phyloP scores from a whole-genome alignment of 2,797 vertebrate genomes.

The Gambelia wislizenii region DNA sequence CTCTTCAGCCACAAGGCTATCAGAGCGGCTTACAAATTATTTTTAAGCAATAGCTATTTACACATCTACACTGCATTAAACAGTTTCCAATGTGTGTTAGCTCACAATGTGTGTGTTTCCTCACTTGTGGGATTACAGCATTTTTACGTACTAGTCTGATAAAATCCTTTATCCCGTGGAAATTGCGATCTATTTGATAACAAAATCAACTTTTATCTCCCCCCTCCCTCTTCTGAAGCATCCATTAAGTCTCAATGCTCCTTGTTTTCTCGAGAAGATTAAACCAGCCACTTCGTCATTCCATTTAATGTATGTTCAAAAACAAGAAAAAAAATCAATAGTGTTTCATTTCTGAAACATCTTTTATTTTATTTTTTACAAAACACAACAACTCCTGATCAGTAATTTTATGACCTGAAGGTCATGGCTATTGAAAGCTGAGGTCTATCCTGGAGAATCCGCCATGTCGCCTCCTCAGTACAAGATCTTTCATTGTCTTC shows the following conservation, averaged over 20 bases:
- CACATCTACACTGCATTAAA: too few species aligned
- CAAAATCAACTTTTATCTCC: slow-evolving; percentile 42
- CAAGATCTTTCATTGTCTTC: slow-evolving; percentile 75
- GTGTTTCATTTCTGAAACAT: slow-evolving; percentile 53
- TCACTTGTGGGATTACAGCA: too few species aligned
- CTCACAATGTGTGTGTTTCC: too few species aligned
- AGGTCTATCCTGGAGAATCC: slow-evolving; percentile 62
- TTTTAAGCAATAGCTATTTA: too few species aligned
- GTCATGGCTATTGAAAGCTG: slow-evolving; percentile 60
- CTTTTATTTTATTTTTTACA: neutral
- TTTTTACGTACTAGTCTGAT: too few species aligned
- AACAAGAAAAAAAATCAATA: slow-evolving; percentile 64
- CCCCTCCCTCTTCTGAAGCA: slow-evolving; percentile 37
- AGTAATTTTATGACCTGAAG: slow-evolving; percentile 70
- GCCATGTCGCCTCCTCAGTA: slow-evolving; percentile 57
- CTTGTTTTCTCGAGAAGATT: slow-evolving; percentile 11
- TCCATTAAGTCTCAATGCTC: slow-evolving; percentile 13
- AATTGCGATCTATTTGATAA: slow-evolving; percentile 20
- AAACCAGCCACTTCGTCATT: neutral
- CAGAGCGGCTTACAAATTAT: too few species aligned
- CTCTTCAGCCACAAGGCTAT: too few species aligned
- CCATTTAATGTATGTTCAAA: slow-evolving; percentile 51
- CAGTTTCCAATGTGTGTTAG: too few species aligned
- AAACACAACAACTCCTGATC: slow-evolving; percentile 51
- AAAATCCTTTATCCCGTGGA: neutral